Evolutionary conservation across 2,888 invertebrate species (phyloP), one percentile per base, ranked within the genome.

Genomic region (Drosophila cognata): DNA sequence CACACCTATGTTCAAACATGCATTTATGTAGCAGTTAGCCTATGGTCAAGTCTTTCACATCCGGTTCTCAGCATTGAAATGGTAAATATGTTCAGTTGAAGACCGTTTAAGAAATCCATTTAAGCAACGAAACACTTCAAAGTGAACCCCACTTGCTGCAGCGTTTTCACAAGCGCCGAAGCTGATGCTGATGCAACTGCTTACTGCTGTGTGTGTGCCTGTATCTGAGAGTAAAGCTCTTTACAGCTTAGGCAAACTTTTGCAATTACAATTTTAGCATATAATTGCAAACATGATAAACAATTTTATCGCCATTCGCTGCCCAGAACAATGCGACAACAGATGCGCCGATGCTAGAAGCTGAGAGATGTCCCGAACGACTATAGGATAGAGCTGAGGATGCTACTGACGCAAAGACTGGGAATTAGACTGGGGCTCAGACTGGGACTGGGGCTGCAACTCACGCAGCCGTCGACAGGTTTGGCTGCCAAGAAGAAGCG

Each of bases 401-500:
- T 53, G 61, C 38, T 18, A 62, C 52, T 56, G 38, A 21, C 33
- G 36, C 55, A 31, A 35, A 16, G 56, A 48, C 58, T 51, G 35
- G 28, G 31, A 63, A 43, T 35, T 46, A 31, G 16, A 41, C 41
- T 8, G 33, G 33, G 16, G 43, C 35, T 48, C 25, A 21, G 29
- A 62, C 51, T 33, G 31, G 18, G 28, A 21, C 46, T 43, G 51
- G 3, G 70, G 71, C 73, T 73, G 84, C 78, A 84, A 78, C 74
- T 83, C 87, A 86, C 80, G 85, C 88, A 86, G 78, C 63, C 69
- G 72, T 56, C 74, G 79, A 78, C 81, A 82, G 82, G 82, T 72
- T 80, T 78, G 68, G 78, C 82, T 83, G 89, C 90, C 84, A 79
- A 84, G 81, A 81, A 92, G 92, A 92, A 92, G 91, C 91, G 91